Evolutionary conservation across 2,888 invertebrate species (phyloP).

Genomic region (Drosophila basisetae): DNA sequence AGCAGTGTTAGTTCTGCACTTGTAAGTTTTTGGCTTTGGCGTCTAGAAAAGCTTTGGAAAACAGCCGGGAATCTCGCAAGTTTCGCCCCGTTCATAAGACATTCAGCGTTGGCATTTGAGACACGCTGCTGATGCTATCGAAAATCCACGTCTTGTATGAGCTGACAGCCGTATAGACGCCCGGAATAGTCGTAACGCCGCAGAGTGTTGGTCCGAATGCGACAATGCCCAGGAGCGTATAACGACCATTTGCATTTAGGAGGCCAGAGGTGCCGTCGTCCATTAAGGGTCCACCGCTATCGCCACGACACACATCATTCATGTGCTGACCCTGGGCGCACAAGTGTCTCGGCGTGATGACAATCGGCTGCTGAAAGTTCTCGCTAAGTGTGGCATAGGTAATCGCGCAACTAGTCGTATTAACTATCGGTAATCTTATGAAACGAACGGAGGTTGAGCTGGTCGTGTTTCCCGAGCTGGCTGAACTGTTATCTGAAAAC

Average conservation of each 20-base stretch:
- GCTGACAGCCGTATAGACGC: conserved; percentile 85
- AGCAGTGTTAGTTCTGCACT: conserved; percentile 28
- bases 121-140: conserved; percentile 39
- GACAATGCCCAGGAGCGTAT: conserved; percentile 81
- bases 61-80: conserved; percentile 12
- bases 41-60: conserved; percentile 58
- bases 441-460: conserved; percentile 81
- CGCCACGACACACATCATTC: conserved; percentile 85
- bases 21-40: conserved; percentile 62
- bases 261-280: conserved; percentile 75
- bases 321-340: conserved; percentile 84
- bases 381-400: conserved; percentile 84
- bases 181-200: conserved; percentile 84
- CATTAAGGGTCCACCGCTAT: conserved; percentile 85
- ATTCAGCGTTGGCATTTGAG: conserved; percentile 1
- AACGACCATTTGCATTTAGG: conserved; percentile 59
- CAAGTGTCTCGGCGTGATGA: conserved; percentile 83
- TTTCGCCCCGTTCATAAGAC: not conserved
- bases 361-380: conserved; percentile 84
- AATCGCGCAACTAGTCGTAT: conserved; percentile 84
- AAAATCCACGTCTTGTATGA: conserved; percentile 85
- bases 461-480: too few species aligned
- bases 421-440: conserved; percentile 85
- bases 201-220: conserved; percentile 84
- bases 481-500: conserved; percentile 31